These are phyloP conservation scores for Cisticola juncidis DNA, from an alignment of 2,113 vertebrate species.

Conservation along the genomic window DNA sequence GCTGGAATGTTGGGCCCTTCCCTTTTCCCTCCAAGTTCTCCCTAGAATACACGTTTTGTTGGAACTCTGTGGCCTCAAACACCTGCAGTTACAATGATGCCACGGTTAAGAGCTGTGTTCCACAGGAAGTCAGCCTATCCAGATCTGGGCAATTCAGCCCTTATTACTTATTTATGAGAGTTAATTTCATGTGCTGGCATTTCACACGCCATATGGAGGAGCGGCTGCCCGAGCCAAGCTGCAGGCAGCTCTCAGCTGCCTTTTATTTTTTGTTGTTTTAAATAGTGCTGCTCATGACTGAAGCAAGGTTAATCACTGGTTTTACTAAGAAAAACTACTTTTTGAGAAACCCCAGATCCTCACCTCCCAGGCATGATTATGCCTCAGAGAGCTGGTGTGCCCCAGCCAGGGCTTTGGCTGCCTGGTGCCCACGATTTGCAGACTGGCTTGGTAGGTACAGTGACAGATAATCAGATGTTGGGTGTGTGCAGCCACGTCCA, in stretches of 20 bases:
- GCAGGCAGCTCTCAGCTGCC: not conserved
- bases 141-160: conserved; percentile 5
- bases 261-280: not conserved
- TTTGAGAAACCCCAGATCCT: not conserved
- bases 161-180: conserved; percentile 46
- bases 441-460: not conserved
- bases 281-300: not conserved
- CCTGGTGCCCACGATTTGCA: not conserved
- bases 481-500: not conserved
- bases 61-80: not conserved
- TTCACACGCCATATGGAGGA: conserved; percentile 14
- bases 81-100: not conserved
- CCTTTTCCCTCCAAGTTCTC: not conserved
- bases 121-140: not conserved
- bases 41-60: not conserved
- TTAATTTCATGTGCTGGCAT: conserved; percentile 40
- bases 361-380: not conserved
- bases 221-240: conserved; percentile 3
- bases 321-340: not conserved
- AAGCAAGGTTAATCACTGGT: not conserved
- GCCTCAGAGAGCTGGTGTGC: too few relatives aligned
- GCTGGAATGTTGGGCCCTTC: not conserved
- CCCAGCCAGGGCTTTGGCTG: not conserved
- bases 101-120: not conserved
- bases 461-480: not conserved